These are phyloP conservation scores for Sternotherus odoratus DNA, from an alignment of 2,797 vertebrate species.

Conservation along the genomic window DNA sequence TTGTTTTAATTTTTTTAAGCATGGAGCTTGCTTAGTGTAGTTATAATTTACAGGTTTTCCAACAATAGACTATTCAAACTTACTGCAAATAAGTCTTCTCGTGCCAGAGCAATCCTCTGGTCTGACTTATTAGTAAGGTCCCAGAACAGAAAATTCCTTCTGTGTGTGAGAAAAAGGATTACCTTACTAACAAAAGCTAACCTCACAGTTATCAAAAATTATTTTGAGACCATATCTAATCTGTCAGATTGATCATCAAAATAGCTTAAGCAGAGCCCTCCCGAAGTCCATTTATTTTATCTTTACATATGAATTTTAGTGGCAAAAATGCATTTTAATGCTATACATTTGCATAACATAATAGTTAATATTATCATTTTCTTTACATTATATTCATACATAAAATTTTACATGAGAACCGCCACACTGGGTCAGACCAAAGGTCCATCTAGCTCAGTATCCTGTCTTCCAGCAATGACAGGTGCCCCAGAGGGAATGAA, in stretches of 20 bases:
- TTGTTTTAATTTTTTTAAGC: neutral
- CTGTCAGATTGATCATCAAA: neutral
- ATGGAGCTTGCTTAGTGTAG: neutral
- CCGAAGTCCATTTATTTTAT: neutral
- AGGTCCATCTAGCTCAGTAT: no score
- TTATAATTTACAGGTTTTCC: neutral
- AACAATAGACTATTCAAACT: neutral
- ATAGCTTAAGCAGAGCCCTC: neutral
- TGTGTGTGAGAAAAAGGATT: neutral
- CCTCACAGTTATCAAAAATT: accelerated
- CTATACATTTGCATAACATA: neutral
- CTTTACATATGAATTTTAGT: neutral
- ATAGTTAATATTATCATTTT: neutral
- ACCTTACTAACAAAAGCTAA: accelerated
- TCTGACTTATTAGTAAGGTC: neutral
- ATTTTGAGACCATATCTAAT: neutral
- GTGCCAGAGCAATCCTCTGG: neutral
- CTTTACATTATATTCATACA: neutral
- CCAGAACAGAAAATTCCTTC: accelerated
- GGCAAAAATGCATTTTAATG: neutral
- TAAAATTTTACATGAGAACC: neutral
- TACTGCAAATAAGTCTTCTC: neutral
- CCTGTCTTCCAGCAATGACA: no score
- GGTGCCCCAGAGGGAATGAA: no score
- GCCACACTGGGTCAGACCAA: neutral